Evolutionary conservation across 2,888 invertebrate genomes (phyloP).

Genomic region (Sturmia bella): DNA sequence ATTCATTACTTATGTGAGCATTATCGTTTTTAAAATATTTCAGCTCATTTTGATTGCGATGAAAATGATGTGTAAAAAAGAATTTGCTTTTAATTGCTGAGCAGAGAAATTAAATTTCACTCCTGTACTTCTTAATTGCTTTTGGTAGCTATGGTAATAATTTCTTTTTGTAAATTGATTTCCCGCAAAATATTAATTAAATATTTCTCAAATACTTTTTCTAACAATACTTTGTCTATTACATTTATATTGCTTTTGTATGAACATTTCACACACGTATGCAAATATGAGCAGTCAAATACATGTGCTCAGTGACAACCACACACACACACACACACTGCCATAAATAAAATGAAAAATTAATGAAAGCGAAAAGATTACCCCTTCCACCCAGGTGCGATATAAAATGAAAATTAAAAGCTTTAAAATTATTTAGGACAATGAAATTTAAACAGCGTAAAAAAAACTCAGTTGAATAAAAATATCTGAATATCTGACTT

Average conservation of each 20-base stretch:
- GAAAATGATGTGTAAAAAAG: no score
- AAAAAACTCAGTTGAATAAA: no score
- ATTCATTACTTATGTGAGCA: no score
- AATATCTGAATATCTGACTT: no score
- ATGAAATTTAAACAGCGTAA: no score
- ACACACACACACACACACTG: no score
- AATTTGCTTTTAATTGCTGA: no score
- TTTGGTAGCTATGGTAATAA: slow-evolving; percentile 38
- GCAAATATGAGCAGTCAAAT: slow-evolving; percentile 14
- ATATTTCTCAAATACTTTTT: slow-evolving; percentile 9
- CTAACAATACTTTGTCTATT: not conserved
- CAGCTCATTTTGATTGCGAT: no score
- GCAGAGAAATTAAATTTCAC: no score
- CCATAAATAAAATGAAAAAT: not conserved
- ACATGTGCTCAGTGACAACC: slow-evolving; percentile 3
- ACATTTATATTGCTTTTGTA: not conserved
- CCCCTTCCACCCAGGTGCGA: no score
- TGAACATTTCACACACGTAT: not conserved
- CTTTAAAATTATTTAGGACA: not conserved
- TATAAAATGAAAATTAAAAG: not conserved
- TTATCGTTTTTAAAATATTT: no score
- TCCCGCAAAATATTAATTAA: slow-evolving; percentile 59
- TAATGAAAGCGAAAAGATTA: not conserved
- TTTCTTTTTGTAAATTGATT: slow-evolving; percentile 61
- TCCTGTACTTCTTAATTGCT: no score